phyloP scores from a whole-genome alignment of 2,113 vertebrate species.

The Vidua chalybeata region DNA sequence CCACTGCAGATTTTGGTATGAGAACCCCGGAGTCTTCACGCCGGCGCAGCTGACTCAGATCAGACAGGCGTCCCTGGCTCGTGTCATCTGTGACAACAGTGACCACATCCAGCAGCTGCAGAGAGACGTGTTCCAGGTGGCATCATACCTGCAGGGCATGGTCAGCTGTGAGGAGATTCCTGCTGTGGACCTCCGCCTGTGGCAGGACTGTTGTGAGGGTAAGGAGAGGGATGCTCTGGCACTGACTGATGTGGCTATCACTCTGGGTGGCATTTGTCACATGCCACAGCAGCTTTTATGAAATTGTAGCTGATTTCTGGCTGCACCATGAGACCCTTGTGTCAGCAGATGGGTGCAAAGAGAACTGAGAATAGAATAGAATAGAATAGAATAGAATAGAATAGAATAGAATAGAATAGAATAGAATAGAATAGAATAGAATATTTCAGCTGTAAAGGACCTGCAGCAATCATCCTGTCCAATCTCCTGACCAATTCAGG shows the following conservation, averaged over 20 bases:
- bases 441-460: not conserved
- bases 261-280: not conserved
- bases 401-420: too few relatives aligned
- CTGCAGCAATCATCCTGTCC: not conserved
- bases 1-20: constrained; percentile 74
- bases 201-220: constrained; percentile 78
- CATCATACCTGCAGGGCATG: constrained; percentile 68
- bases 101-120: constrained; percentile 73
- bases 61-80: constrained; percentile 67
- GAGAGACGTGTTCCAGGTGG: constrained; percentile 69
- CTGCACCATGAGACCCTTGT: not conserved
- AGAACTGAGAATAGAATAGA: not conserved
- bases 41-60: constrained; percentile 67
- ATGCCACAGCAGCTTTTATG: fast-evolving
- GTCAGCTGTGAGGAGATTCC: constrained; percentile 63
- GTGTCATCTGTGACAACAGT: constrained; percentile 75
- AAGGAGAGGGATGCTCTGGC: not conserved
- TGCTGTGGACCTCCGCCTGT: constrained; percentile 61
- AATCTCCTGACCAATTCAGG: not conserved
- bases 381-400: not conserved
- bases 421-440: not conserved
- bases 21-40: constrained; percentile 70
- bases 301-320: not conserved
- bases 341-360: not conserved
- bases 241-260: fast-evolving